Base-by-base conservation (phyloP, 2,888 invertebrate species). In the Phengaris arion region DNA sequence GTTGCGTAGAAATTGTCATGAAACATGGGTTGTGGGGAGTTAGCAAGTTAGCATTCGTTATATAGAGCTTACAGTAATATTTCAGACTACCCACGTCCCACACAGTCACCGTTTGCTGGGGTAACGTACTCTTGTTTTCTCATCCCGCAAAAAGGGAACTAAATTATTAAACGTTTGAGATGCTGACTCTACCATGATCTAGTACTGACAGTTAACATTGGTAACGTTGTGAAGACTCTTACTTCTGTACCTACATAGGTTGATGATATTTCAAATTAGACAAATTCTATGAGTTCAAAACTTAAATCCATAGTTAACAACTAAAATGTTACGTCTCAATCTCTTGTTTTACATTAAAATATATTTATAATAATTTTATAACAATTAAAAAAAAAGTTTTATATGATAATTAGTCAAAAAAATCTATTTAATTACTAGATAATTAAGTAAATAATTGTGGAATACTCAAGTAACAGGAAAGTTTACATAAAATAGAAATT, bases 61-160 rank as follows among this genome's bases (percentile, higher is more conserved):
- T 12, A 10, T 22, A 59, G 59, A 59, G 59, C 59, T 59, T 10
- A 10, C 59, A 10, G 59, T 35, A 59, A 22, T 59, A 59, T 59
- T 59, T 59, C 22, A 59, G 22, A 22, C 52, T 52, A 52, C 59
- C 22, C 59, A 22, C 22, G 82, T 82, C 84, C 81, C 80, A 81
- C 83, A 85, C 84, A 8, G 48, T 8, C 1, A 35, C 35, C 8
- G 48, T 48, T 35, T 35, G 35, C 35, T 35, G 35, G 8, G 48
- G 48, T 82, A 83, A 81, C 81, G 80, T 82, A 82, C 83, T 84
- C 81, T 85, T 85, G 64, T 12, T 64, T 22, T 64, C 84, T 87
- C 86, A 87, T 87, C 86, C 84, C 84, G 81, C 83, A 83, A 85
- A 86, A 85, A 84, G 81, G 83, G 81, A 77, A 77, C 79, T 89